A percentile compares a stretch with the other conserved stretches of the same genome.
Evolutionary conservation across 2,113 vertebrate genomes (phyloP).

Genomic region (human): DNA sequence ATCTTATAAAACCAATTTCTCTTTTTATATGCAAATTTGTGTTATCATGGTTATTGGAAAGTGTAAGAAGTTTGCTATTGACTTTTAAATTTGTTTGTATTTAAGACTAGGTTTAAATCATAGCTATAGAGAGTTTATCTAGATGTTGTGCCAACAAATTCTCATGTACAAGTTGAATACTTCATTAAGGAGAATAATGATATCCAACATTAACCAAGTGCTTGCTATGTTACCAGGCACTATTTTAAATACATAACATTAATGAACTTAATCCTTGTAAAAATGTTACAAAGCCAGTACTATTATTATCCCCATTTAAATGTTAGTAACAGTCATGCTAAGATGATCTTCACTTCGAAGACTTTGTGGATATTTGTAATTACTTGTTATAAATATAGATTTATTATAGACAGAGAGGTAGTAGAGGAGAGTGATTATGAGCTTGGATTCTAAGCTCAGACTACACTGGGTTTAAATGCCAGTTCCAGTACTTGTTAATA

Average conservation of each 20-base stretch:
- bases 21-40: neutral
- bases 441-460: neutral
- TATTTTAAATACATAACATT: neutral
- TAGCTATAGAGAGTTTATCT: slow-evolving; percentile 1
- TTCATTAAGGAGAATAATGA: neutral
- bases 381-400: neutral
- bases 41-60: neutral
- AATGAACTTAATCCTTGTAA: slow-evolving; percentile 13
- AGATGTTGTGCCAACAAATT: neutral
- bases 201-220: neutral
- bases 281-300: neutral
- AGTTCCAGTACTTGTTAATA: neutral
- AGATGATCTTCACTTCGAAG: neutral
- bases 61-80: slow-evolving; percentile 17
- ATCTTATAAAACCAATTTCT: neutral
- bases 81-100: slow-evolving; percentile 47
- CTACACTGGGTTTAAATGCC: neutral
- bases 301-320: neutral
- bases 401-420: neutral
- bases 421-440: neutral
- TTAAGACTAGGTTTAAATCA: slow-evolving; percentile 38
- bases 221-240: neutral
- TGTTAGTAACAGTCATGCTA: neutral
- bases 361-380: slow-evolving; percentile 10
- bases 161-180: neutral